phyloP scores from a whole-genome alignment of 1,140 invertebrate genomes.

The Monochamus saltuarius region DNA sequence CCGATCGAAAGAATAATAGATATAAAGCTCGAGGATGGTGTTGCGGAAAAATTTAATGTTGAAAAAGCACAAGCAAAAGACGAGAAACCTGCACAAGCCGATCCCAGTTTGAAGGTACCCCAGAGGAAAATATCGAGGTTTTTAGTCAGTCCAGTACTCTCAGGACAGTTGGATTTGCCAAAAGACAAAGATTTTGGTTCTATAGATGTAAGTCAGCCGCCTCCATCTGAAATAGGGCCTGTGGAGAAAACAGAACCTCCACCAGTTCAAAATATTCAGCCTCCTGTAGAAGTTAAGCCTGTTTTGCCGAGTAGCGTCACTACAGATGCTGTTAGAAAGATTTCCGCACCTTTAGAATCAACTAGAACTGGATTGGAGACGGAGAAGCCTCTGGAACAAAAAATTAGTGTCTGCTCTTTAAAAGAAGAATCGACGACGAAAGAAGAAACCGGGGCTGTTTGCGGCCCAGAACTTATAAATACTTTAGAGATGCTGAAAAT shows the following conservation, averaged over 20 bases:
- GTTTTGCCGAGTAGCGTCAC: neutral
- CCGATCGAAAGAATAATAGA: slow-evolving; percentile 24
- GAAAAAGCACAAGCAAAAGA: neutral
- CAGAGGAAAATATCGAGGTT: slow-evolving; percentile 75
- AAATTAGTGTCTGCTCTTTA: slow-evolving; percentile 37
- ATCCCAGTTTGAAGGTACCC: slow-evolving; percentile 48
- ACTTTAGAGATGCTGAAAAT: slow-evolving; percentile 59
- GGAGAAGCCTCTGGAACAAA: slow-evolving; percentile 37
- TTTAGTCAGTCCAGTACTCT: slow-evolving; percentile 73
- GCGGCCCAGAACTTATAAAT: slow-evolving; percentile 53
- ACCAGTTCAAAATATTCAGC: slow-evolving; percentile 6
- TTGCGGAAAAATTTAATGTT: neutral
- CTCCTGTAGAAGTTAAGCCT: slow-evolving; percentile 5
- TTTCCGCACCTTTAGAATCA: slow-evolving; percentile 37
- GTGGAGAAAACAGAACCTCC: slow-evolving; percentile 8
- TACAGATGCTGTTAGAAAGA: slow-evolving; percentile 30
- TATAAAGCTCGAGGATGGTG: slow-evolving; percentile 15
- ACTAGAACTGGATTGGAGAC: slow-evolving; percentile 27
- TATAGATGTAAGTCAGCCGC: neutral
- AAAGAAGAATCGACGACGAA: slow-evolving; percentile 35
- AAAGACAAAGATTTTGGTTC: slow-evolving; percentile 42
- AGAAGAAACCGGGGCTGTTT: slow-evolving; percentile 37
- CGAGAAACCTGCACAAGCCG: slow-evolving; percentile 30
- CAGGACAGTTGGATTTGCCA: slow-evolving; percentile 52
- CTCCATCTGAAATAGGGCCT: neutral